These are phyloP conservation scores for Drosophila formosana DNA, from an alignment of 2,888 invertebrate species.

Conservation along the genomic window DNA sequence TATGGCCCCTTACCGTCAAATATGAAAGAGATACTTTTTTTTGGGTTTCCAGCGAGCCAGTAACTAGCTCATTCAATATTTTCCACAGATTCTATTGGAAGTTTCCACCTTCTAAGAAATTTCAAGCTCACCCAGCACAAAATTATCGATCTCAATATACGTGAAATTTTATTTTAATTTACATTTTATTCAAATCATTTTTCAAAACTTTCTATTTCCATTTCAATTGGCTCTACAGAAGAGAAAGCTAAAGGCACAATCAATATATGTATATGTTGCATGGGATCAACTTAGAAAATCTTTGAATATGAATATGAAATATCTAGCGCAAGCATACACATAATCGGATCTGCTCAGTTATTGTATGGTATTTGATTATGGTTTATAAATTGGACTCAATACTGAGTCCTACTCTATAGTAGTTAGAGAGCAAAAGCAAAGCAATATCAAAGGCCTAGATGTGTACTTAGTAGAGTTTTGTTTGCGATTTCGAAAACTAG, in stretches of 20 bases:
- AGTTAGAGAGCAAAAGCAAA: conserved; percentile 54
- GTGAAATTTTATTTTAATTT: conserved; percentile 30
- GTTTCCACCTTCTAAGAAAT: conserved; percentile 12
- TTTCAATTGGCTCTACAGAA: conserved; percentile 56
- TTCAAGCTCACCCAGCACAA: conserved; percentile 12
- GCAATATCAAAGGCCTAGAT: conserved; percentile 66
- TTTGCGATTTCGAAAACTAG: conserved; percentile 23
- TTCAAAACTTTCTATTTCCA: conserved; percentile 27
- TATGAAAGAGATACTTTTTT: not conserved
- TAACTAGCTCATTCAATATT: conserved; percentile 27
- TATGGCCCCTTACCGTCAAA: conserved; percentile 29
- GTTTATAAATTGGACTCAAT: conserved; percentile 3
- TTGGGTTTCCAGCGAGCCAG: conserved; percentile 30
- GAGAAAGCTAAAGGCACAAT: conserved; percentile 73
- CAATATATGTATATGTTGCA: conserved; percentile 70
- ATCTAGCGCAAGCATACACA: conserved; percentile 30
- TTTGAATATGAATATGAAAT: conserved; percentile 33
- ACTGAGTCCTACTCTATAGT: conserved; percentile 33
- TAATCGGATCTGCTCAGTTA: conserved; percentile 43
- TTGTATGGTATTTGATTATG: conserved; percentile 23
- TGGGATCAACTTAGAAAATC: conserved; percentile 75
- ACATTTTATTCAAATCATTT: conserved; percentile 17
- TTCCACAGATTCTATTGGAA: conserved; percentile 2
- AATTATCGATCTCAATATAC: conserved; percentile 47
- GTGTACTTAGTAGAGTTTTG: conserved; percentile 67